phyloP scores from a whole-genome alignment of 30 jellyfish, hydroid and myxozoan genomes.

The Calvadosia cruxmelitensis region DNA sequence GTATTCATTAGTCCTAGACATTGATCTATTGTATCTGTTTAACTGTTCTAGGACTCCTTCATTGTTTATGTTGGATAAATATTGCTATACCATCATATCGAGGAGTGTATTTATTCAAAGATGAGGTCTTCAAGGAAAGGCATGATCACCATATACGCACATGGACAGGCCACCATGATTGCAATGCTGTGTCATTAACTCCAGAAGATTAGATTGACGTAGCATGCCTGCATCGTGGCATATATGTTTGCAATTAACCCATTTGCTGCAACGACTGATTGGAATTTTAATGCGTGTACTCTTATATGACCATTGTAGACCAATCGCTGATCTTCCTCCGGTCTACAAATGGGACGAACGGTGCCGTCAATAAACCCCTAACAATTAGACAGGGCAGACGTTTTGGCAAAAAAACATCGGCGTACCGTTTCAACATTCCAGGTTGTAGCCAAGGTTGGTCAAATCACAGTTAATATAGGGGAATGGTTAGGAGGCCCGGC shows the following conservation, averaged over 20 bases:
- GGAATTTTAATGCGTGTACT: conserved; percentile 26
- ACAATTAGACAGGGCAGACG: conserved; percentile 24
- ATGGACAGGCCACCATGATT: conserved; percentile 9
- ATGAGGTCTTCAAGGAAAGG: conserved; percentile 13
- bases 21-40: too few species aligned
- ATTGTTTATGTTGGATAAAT: too few species aligned
- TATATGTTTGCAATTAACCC: conserved; percentile 16
- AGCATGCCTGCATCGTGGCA: conserved; percentile 51
- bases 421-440: conserved; percentile 1
- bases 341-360: conserved; percentile 26
- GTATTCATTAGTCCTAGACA: too few species aligned
- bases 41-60: too few species aligned
- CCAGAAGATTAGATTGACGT: conserved; percentile 22
- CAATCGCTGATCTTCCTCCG: conserved; percentile 11
- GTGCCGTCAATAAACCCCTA: conserved; percentile 40
- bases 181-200: conserved; percentile 4
- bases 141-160: conserved; percentile 25
- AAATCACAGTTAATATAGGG: background rate
- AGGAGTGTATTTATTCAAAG: too few species aligned
- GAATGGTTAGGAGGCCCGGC: conserved; percentile 1
- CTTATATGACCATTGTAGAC: conserved; percentile 33
- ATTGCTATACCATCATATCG: too few species aligned
- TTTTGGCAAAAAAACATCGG: conserved; percentile 5
- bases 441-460: too few species aligned
- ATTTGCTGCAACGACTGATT: conserved; percentile 27